Evolutionary conservation across 2,113 vertebrate genomes (phyloP).

Genomic region (Neopipo cinnamomea): DNA sequence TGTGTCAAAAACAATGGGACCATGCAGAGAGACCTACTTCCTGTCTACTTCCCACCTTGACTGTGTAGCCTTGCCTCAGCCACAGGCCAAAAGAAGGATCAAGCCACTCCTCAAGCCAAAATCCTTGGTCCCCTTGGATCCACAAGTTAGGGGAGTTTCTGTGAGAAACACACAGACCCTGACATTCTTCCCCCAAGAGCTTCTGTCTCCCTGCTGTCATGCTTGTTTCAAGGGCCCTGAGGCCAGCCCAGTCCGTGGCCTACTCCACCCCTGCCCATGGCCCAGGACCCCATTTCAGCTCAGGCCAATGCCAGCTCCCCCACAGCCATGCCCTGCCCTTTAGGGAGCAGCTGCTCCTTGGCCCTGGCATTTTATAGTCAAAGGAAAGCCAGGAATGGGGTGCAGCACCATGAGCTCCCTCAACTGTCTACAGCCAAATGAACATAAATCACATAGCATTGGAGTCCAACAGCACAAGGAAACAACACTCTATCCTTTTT

Average conservation of each 20-base stretch:
- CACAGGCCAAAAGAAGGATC: not conserved
- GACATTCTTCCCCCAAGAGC: not conserved
- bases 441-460: not conserved
- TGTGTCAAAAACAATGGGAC: not conserved
- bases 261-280: not conserved
- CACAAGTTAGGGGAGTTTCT: not conserved
- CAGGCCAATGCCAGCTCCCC: not conserved
- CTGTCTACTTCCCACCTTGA: not conserved
- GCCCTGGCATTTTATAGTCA: not conserved
- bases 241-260: not conserved
- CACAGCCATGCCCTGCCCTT: not conserved
- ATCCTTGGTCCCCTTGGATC: not conserved
- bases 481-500: not conserved
- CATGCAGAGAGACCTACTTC: not conserved
- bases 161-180: not conserved
- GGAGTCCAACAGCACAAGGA: not conserved
- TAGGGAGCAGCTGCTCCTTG: not conserved
- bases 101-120: not conserved
- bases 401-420: not conserved
- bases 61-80: not conserved
- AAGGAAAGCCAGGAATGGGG: not conserved
- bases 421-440: not conserved
- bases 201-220: not conserved
- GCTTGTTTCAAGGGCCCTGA: not conserved
- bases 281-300: not conserved